Conservation (phyloP, 2,888 invertebrate genomes). For the Hymenopus coronatus region DNA sequence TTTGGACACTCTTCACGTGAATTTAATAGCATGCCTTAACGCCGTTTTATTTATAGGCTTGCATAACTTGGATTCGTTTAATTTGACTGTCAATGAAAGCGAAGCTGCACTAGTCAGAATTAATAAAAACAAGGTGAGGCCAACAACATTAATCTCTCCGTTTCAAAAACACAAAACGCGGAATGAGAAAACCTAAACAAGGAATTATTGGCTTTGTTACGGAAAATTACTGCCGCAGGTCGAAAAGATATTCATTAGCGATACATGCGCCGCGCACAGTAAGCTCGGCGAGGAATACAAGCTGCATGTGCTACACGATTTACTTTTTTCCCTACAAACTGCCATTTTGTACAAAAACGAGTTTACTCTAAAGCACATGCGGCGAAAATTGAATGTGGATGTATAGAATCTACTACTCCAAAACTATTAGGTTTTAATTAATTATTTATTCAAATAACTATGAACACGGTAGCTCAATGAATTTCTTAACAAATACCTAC, state of each 20-base stretch:
- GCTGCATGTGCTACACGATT: no score
- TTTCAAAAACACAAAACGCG: not conserved
- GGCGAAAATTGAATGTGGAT: no score
- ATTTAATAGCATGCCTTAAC: not conserved
- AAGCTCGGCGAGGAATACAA: no score
- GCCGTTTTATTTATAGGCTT: not conserved
- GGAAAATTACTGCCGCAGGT: not conserved
- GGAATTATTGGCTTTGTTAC: not conserved
- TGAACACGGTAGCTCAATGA: no score
- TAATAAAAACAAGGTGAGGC: not conserved
- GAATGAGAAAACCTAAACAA: not conserved
- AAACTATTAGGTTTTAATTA: no score
- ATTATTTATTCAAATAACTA: no score
- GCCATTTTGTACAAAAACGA: no score
- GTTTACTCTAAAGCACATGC: no score
- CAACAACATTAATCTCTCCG: no score
- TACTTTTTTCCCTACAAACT: no score
- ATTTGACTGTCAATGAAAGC: not conserved
- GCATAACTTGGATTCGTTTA: not conserved
- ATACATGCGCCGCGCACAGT: not conserved
- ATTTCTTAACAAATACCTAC: no score
- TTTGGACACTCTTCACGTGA: not conserved
- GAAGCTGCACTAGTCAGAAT: not conserved
- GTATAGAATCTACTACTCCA: no score
- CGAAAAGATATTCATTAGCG: not conserved